These are phyloP conservation scores for Nebria ingens DNA, from an alignment of 1,140 invertebrate species.

Conservation along the genomic window DNA sequence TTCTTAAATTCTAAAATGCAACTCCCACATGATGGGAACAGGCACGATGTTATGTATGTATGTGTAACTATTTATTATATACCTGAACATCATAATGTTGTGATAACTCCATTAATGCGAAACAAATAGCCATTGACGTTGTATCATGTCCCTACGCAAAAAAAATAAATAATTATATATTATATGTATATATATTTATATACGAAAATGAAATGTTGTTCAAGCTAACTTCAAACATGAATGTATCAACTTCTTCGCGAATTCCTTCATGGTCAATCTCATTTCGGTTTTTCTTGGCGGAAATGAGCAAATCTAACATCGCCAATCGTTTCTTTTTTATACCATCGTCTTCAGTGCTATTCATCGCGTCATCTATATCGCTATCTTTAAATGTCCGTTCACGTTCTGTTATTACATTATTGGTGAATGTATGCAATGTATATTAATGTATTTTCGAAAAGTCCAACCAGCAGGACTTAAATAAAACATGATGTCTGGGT, in stretches of 20 bases:
- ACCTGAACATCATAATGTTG: constrained; percentile 15
- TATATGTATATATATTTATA: neutral
- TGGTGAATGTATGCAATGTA: constrained; percentile 50
- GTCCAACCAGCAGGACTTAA: neutral
- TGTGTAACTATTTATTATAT: no score
- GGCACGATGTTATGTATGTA: neutral
- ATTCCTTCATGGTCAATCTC: constrained; percentile 51
- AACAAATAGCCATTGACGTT: constrained; percentile 15
- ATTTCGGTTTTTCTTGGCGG: constrained; percentile 41
- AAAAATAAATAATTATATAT: constrained; percentile 9
- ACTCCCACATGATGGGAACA: neutral
- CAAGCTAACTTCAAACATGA: constrained; percentile 55
- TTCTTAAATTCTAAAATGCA: neutral
- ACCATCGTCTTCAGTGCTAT: no score
- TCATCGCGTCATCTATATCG: neutral
- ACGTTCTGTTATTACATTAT: constrained; percentile 32
- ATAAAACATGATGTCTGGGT: no score
- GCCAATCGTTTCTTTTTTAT: constrained; percentile 57
- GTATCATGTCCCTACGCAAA: constrained; percentile 19
- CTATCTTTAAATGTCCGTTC: constrained; percentile 13
- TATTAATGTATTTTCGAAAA: no score
- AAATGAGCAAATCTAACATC: constrained; percentile 69
- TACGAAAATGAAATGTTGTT: neutral
- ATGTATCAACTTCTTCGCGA: constrained; percentile 73
- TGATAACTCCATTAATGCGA: constrained; percentile 16